phyloP scores from a whole-genome alignment of 2,888 invertebrate species.

The Limnephilus rhombicus region DNA sequence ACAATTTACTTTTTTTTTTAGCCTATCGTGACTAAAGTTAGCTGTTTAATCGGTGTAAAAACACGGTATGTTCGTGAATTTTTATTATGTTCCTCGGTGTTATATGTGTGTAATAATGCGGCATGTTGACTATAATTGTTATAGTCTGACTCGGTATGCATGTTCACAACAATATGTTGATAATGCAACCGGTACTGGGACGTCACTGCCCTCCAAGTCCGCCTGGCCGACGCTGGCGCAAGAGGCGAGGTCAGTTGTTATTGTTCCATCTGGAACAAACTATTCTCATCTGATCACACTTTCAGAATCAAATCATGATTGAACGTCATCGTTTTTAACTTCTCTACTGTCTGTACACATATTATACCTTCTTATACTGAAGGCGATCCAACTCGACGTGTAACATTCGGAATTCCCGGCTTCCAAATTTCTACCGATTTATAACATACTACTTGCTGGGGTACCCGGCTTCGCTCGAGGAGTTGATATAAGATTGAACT shows the following conservation, averaged over 20 bases:
- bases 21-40: too few species aligned
- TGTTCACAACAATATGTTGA: neutral
- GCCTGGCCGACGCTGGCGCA: neutral
- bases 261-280: constrained; percentile 18
- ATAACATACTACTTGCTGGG: too few species aligned
- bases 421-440: too few species aligned
- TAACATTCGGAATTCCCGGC: too few species aligned
- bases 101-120: neutral
- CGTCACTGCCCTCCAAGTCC: neutral
- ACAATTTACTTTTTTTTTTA: too few species aligned
- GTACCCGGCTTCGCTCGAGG: too few species aligned
- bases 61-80: neutral
- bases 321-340: neutral
- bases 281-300: constrained; percentile 8
- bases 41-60: neutral
- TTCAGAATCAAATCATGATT: neutral
- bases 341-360: neutral
- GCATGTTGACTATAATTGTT: neutral
- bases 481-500: too few species aligned
- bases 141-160: neutral
- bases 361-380: too few species aligned
- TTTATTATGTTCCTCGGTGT: neutral
- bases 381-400: too few species aligned
- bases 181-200: neutral
- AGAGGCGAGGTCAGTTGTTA: constrained; percentile 13